These are phyloP conservation scores for Syrista parreyssii DNA, from an alignment of 2,888 invertebrate genomes.

Conservation along the genomic window DNA sequence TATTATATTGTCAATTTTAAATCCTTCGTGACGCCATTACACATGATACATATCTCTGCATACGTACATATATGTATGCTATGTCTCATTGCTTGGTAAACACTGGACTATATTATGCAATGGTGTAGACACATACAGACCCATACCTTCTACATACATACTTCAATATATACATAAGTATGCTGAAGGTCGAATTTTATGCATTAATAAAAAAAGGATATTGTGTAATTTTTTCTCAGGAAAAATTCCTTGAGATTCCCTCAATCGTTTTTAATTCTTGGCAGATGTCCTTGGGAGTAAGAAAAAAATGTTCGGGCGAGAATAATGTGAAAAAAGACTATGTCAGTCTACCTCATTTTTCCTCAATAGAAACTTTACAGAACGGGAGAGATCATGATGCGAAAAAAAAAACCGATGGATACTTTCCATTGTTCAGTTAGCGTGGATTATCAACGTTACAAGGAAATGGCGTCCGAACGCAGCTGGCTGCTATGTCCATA, in stretches of 20 bases:
- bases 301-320: background rate
- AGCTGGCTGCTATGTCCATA: background rate
- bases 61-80: background rate
- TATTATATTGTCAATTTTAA: background rate
- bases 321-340: background rate
- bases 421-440: background rate
- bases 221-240: background rate
- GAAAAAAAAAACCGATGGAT: background rate
- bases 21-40: background rate
- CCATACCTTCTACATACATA: background rate
- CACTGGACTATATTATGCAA: background rate
- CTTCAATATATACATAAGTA: background rate
- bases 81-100: background rate
- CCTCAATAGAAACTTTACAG: background rate
- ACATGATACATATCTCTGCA: background rate
- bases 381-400: background rate
- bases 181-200: background rate
- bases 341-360: background rate
- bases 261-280: background rate
- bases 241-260: background rate
- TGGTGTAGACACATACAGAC: background rate
- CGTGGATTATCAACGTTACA: background rate
- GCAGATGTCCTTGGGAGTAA: background rate
- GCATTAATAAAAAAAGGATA: background rate
- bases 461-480: background rate